phyloP scores from a whole-genome alignment of 1,140 invertebrate species.

The Reticulitermes speratus region DNA sequence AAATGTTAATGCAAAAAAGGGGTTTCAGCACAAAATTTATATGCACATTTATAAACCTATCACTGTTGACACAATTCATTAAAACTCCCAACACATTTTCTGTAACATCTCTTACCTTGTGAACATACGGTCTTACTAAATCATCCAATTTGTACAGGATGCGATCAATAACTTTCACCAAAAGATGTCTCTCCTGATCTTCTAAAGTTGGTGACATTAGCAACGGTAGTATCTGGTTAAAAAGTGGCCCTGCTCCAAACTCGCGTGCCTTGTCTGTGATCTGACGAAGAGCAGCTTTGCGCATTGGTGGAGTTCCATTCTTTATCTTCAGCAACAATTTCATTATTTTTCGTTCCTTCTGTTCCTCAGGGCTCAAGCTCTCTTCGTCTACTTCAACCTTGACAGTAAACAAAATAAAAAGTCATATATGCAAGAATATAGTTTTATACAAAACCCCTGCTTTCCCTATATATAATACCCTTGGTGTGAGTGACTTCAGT shows the following conservation, averaged over 20 bases:
- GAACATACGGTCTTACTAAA: constrained; percentile 97
- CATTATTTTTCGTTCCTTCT: constrained; percentile 99
- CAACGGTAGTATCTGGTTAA: constrained; percentile 97
- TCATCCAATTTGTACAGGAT: constrained; percentile 99
- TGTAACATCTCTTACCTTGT: constrained; percentile 69
- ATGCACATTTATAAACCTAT: no score
- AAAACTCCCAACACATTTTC: no score
- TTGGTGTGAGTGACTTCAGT: no score
- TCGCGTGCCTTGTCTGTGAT: constrained; percentile 99
- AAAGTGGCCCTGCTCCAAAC: constrained; percentile 96
- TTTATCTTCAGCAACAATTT: constrained; percentile 97
- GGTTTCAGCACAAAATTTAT: no score
- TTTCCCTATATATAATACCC: no score
- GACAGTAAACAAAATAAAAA: neutral
- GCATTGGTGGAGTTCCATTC: constrained; percentile 99
- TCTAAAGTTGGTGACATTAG: constrained; percentile 99
- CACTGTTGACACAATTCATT: no score
- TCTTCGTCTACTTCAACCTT: constrained; percentile 97
- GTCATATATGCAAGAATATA: no score
- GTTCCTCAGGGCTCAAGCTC: constrained; percentile 89
- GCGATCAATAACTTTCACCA: constrained; percentile 99
- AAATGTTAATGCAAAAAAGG: no score
- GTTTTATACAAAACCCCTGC: no score
- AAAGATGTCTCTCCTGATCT: constrained; percentile 97
- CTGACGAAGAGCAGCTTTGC: constrained; percentile 95